Evolutionary conservation across 1,140 invertebrate species (phyloP).

Genomic region (Nymphalis io): DNA sequence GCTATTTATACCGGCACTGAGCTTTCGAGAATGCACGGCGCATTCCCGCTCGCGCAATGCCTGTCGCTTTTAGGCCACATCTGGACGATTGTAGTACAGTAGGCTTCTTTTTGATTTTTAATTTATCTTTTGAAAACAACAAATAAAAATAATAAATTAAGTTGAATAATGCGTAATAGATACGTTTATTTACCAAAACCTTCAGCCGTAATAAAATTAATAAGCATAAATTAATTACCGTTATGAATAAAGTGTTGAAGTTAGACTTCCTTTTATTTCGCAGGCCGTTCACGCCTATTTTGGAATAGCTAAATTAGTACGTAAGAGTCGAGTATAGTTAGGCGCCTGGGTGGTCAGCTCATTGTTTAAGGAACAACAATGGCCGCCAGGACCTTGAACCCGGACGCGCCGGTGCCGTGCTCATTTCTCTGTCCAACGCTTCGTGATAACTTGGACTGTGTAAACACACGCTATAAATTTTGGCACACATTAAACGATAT

Average conservation of each 20-base stretch:
- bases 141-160: not conserved
- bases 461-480: constrained; percentile 2
- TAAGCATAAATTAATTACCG: not conserved
- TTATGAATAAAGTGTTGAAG: constrained; percentile 1
- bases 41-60: constrained; percentile 35
- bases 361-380: constrained; percentile 38
- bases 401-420: not conserved
- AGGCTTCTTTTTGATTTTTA: not conserved
- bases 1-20: constrained; percentile 56
- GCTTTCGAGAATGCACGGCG: constrained; percentile 50
- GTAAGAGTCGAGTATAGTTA: not conserved
- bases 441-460: not conserved
- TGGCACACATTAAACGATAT: not conserved
- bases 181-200: not conserved
- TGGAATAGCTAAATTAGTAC: not conserved
- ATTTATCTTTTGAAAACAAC: not conserved
- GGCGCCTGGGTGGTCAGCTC: constrained; percentile 24
- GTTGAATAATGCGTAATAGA: no score
- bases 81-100: constrained; percentile 32
- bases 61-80: constrained; percentile 39
- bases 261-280: constrained; percentile 11
- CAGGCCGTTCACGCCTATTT: not conserved
- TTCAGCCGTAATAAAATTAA: not conserved
- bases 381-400: constrained; percentile 20
- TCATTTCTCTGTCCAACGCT: not conserved